A percentile compares a stretch with the other conserved stretches of the same genome.
phyloP scores from a whole-genome alignment of 1,140 invertebrate species.

The Anthonomus grandis region DNA sequence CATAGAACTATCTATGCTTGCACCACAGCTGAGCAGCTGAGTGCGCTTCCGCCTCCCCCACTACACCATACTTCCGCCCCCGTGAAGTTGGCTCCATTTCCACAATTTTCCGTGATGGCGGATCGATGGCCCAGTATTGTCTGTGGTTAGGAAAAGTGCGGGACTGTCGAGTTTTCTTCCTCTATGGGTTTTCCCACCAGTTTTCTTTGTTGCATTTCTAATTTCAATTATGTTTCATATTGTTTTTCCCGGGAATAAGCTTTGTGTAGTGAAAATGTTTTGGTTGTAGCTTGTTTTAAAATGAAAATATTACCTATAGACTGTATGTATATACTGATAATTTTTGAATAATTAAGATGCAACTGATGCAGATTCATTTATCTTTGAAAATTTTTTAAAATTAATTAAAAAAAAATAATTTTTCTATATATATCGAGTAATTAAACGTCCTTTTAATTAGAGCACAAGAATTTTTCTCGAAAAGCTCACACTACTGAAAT shows the following conservation, averaged over 20 bases:
- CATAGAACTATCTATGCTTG: no score
- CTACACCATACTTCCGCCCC: slow-evolving; percentile 11
- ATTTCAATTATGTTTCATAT: neutral
- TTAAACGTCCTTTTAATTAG: no score
- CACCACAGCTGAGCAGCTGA: neutral
- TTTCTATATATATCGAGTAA: no score
- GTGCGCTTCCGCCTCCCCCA: slow-evolving; percentile 2
- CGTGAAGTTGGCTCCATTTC: slow-evolving; percentile 17
- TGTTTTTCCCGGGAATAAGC: neutral
- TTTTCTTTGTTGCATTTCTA: slow-evolving; percentile 1
- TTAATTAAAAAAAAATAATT: no score
- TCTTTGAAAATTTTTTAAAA: no score
- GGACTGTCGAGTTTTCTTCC: slow-evolving; percentile 11
- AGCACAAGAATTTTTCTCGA: no score
- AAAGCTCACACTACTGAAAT: no score
- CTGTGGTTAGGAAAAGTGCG: slow-evolving; percentile 25
- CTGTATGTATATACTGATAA: neutral
- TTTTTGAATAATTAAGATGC: neutral
- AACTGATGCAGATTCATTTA: no score
- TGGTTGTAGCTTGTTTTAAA: neutral
- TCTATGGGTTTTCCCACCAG: neutral
- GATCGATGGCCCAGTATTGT: slow-evolving; percentile 29
- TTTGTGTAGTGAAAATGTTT: neutral
- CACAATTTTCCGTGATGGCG: slow-evolving; percentile 2
- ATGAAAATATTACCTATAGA: neutral